These are phyloP conservation scores for Oscheius sp. DNA, from an alignment of 2,888 invertebrate genomes.

Conservation along the genomic window DNA sequence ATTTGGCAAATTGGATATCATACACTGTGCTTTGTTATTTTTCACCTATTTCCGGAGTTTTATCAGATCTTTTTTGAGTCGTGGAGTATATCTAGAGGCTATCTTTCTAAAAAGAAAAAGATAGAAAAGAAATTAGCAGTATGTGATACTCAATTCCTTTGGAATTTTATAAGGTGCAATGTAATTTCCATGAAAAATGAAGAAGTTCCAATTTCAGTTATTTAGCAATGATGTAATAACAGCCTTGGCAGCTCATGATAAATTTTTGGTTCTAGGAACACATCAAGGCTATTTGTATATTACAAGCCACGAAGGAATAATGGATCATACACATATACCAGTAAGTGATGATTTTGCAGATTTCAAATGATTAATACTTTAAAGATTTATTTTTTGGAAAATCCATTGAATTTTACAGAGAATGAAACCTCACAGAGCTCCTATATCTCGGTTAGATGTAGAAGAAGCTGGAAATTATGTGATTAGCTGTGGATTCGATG, in stretches of 20 bases:
- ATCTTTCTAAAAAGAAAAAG: no score
- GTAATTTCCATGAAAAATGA: no score
- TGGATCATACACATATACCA: slow-evolving; percentile 53
- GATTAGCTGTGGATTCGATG: slow-evolving; percentile 76
- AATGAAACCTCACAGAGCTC: slow-evolving; percentile 70
- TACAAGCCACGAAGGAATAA: slow-evolving; percentile 65
- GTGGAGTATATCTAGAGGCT: no score
- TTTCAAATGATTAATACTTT: no score
- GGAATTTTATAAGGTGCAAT: no score
- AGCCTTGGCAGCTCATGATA: slow-evolving; percentile 65
- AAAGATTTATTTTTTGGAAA: no score
- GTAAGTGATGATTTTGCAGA: slow-evolving; percentile 28
- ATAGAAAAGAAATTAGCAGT: no score
- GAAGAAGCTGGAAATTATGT: slow-evolving; percentile 92
- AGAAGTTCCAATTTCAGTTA: slow-evolving; percentile 40
- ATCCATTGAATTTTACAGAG: slow-evolving; percentile 44
- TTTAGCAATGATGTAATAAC: slow-evolving; percentile 58
- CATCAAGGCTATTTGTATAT: slow-evolving; percentile 58
- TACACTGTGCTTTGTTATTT: no score
- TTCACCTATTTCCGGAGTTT: no score
- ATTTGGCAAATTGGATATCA: no score
- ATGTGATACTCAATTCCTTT: no score
- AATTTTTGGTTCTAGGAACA: slow-evolving; percentile 67
- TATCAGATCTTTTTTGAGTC: no score
- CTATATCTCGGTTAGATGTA: slow-evolving; percentile 92